A percentile compares a stretch with the other conserved stretches of the same genome.
Conservation (phyloP, 2,888 invertebrate species). For the Scaeva pyrastri region DNA sequence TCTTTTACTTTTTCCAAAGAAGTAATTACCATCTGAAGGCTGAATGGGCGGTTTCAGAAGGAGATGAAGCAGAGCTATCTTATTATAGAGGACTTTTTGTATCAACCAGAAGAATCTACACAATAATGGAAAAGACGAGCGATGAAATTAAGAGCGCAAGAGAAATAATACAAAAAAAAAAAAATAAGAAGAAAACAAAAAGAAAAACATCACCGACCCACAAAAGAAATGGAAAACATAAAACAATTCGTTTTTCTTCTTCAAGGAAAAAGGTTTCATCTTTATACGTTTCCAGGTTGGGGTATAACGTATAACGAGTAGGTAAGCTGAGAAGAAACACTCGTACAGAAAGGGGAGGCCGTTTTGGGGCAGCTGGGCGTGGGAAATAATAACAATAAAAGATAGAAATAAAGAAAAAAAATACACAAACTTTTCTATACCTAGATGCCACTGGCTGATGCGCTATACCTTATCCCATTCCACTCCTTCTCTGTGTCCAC, state of each 20-base stretch:
- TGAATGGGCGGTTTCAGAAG: conserved; percentile 11
- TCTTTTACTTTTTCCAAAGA: conserved; percentile 22
- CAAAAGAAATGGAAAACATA: conserved; percentile 67
- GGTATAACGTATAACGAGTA: neutral
- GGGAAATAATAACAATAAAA: conserved; percentile 59
- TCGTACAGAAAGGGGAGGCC: neutral
- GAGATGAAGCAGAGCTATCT: conserved; percentile 16
- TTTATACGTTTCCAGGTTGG: neutral
- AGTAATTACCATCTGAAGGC: conserved; percentile 55
- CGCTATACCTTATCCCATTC: too few species aligned
- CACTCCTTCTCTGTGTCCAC: neutral
- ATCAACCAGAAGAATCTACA: conserved; percentile 32
- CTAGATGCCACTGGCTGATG: conserved; percentile 4
- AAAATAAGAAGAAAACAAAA: conserved; percentile 1
- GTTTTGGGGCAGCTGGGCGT: conserved; percentile 16
- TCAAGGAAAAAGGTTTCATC: conserved; percentile 64
- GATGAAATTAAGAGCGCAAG: conserved; percentile 25
- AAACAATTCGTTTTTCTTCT: conserved; percentile 69
- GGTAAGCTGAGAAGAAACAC: too few species aligned
- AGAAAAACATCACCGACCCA: conserved; percentile 26
- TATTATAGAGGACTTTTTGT: neutral
- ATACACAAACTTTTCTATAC: conserved; percentile 46
- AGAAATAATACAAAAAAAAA: conserved; percentile 12
- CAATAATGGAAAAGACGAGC: conserved; percentile 45
- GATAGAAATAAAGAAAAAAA: conserved; percentile 44